phyloP scores from a whole-genome alignment of 2,797 vertebrate species.

The Enteromius thamalakanensis region DNA sequence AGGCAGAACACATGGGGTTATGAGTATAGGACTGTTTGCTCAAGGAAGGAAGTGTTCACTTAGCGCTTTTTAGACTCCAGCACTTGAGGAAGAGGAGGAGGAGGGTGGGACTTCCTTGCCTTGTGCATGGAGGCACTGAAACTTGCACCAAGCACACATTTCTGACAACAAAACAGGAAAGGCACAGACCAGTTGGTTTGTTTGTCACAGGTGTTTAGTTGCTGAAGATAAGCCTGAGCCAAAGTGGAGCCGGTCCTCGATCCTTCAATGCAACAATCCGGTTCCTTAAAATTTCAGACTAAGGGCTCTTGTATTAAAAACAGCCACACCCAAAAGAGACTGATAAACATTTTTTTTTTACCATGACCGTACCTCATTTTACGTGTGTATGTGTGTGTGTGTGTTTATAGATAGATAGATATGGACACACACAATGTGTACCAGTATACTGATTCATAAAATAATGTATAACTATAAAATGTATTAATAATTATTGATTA shows the following conservation, averaged over 20 bases:
- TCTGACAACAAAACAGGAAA: slow-evolving; percentile 63
- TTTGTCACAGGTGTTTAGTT: slow-evolving; percentile 59
- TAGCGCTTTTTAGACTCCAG: slow-evolving; percentile 41
- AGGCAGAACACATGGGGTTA: slow-evolving; percentile 47
- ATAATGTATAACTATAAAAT: no score
- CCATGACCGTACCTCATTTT: background rate
- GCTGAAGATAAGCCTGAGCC: slow-evolving; percentile 57
- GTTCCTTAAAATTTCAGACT: slow-evolving; percentile 49
- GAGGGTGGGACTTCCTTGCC: slow-evolving; percentile 63
- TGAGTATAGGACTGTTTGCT: slow-evolving; percentile 37
- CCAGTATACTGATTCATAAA: no score
- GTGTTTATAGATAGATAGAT: no score
- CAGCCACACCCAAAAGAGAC: background rate
- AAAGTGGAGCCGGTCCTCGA: slow-evolving; percentile 46
- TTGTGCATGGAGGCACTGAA: slow-evolving; percentile 56
- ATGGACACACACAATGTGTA: background rate
- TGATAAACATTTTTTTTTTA: background rate
- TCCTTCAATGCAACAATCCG: slow-evolving; percentile 44
- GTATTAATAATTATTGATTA: background rate
- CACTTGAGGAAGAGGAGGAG: slow-evolving; percentile 58
- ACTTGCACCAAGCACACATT: slow-evolving; percentile 52
- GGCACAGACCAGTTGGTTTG: slow-evolving; percentile 53
- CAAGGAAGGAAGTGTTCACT: slow-evolving; percentile 59
- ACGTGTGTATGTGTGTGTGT: background rate
- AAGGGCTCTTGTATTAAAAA: slow-evolving; percentile 51